Conservation (phyloP, 2,888 invertebrate species). For the Apomyelois bistriatella region DNA sequence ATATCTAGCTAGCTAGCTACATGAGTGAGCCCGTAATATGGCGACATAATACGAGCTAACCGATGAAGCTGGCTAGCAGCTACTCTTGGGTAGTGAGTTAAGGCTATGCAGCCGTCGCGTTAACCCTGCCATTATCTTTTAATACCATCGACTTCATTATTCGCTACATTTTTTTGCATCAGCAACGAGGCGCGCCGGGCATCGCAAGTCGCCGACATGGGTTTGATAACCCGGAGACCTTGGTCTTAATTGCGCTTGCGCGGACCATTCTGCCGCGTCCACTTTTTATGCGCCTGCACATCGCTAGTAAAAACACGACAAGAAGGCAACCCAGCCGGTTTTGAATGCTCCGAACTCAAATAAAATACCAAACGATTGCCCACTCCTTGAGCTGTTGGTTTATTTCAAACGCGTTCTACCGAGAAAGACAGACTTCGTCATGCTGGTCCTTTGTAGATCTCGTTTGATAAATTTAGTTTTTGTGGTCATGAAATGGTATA, state of each 20-base stretch:
- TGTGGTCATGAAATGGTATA: slow-evolving; percentile 36
- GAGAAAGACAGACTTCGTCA: slow-evolving; percentile 55
- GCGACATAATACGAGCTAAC: slow-evolving; percentile 33
- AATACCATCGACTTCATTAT: slow-evolving; percentile 76
- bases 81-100: slow-evolving; percentile 37
- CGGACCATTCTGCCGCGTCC: slow-evolving; percentile 73
- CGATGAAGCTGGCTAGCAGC: slow-evolving; percentile 33
- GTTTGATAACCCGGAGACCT: slow-evolving; percentile 80
- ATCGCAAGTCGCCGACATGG: slow-evolving; percentile 66
- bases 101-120: slow-evolving; percentile 60
- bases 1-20: too few species aligned
- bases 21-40: too few species aligned
- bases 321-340: slow-evolving; percentile 58
- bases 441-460: slow-evolving; percentile 53
- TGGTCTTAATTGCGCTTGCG: slow-evolving; percentile 79
- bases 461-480: slow-evolving; percentile 45
- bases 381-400: slow-evolving; percentile 51
- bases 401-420: slow-evolving; percentile 58
- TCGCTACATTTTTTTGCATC: slow-evolving; percentile 74
- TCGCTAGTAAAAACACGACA: slow-evolving; percentile 75
- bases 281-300: slow-evolving; percentile 79
- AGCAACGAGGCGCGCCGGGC: slow-evolving; percentile 64
- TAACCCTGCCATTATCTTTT: slow-evolving; percentile 72
- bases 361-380: slow-evolving; percentile 47
- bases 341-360: slow-evolving; percentile 54